Evolutionary conservation across 2,113 vertebrate species (phyloP).

Genomic region (Chionomys nivalis): DNA sequence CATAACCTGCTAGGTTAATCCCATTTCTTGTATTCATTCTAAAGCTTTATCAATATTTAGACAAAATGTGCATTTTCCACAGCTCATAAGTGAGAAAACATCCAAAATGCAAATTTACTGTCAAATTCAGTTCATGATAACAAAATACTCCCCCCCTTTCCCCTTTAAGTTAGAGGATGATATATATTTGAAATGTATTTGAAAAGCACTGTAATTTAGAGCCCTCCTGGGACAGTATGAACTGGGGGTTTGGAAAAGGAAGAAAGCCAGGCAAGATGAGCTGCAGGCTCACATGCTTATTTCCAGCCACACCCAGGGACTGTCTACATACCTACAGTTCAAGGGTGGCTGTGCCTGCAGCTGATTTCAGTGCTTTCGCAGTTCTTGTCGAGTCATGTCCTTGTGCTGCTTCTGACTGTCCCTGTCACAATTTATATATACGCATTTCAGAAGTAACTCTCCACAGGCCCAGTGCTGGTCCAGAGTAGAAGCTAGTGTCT

Average conservation of each 20-base stretch:
- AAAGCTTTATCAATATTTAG: slow-evolving; percentile 57
- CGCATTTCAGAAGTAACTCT: not conserved
- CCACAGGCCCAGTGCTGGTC: not conserved
- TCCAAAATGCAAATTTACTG: slow-evolving; percentile 59
- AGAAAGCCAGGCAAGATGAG: not conserved
- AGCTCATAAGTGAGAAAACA: slow-evolving; percentile 62
- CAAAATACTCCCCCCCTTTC: slow-evolving; percentile 9
- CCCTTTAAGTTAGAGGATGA: slow-evolving; percentile 49
- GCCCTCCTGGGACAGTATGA: slow-evolving; percentile 22
- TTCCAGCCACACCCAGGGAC: not conserved
- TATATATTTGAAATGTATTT: slow-evolving; percentile 50
- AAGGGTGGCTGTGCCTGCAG: not conserved
- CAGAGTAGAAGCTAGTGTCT: not conserved
- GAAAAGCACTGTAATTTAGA: slow-evolving; percentile 60
- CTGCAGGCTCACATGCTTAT: no score
- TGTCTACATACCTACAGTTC: not conserved
- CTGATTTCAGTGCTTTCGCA: not conserved
- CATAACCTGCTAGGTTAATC: slow-evolving; percentile 13
- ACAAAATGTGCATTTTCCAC: slow-evolving; percentile 48
- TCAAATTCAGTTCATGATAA: slow-evolving; percentile 54
- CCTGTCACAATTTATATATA: not conserved
- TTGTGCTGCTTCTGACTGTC: not conserved
- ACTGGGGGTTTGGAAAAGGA: not conserved
- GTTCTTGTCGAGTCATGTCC: not conserved
- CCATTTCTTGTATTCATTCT: slow-evolving; percentile 27